Evolutionary conservation across 1,140 invertebrate genomes (phyloP).

Genomic region (Sminthurides bifidus): DNA sequence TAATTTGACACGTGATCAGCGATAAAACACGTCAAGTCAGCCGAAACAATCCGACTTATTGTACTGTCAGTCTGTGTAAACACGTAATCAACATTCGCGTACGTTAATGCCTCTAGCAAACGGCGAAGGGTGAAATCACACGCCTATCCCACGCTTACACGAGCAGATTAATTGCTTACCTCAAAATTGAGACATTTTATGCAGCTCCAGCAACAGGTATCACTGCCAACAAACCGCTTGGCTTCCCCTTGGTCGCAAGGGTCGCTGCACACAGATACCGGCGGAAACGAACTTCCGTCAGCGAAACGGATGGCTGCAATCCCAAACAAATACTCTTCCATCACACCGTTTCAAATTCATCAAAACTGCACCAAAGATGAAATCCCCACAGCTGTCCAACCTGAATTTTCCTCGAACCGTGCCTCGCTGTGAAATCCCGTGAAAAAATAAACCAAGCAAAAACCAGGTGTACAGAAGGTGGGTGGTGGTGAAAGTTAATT

Average conservation of each 20-base stretch:
- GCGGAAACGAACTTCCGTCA: slow-evolving; percentile 55
- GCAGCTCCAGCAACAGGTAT: slow-evolving; percentile 92
- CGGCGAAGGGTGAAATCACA: too few species aligned
- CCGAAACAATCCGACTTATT: too few species aligned
- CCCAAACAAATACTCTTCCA: neutral
- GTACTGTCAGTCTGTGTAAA: too few species aligned
- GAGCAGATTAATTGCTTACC: slow-evolving; percentile 42
- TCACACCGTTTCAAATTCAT: neutral
- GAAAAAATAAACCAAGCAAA: neutral
- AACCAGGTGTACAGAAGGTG: neutral
- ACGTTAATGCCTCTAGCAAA: too few species aligned
- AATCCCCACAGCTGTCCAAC: too few species aligned
- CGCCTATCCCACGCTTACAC: too few species aligned
- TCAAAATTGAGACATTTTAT: slow-evolving; percentile 86
- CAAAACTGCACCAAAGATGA: too few species aligned
- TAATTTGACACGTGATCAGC: too few species aligned
- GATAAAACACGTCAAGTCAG: too few species aligned
- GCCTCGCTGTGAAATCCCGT: neutral
- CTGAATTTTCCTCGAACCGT: too few species aligned
- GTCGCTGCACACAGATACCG: slow-evolving; percentile 76
- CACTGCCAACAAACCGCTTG: slow-evolving; percentile 79
- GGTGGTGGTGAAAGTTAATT: too few species aligned
- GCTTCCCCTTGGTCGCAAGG: slow-evolving; percentile 76
- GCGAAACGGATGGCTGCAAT: slow-evolving; percentile 66
- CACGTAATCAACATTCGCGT: too few species aligned